phyloP scores from a whole-genome alignment of 2,888 invertebrate genomes.

The Neoaliturus tenellus region DNA sequence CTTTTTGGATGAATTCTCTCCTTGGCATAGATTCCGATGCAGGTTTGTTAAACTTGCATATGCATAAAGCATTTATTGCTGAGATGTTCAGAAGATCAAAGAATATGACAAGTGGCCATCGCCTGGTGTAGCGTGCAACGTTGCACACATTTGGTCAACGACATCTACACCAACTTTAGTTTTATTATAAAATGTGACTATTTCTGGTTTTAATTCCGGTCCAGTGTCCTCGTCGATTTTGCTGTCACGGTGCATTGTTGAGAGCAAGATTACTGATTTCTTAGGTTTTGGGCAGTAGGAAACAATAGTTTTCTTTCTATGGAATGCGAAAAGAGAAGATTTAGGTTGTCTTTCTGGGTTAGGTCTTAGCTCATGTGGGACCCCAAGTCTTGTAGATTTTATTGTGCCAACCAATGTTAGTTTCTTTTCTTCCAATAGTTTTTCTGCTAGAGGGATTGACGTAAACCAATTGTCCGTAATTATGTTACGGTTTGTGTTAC shows the following conservation, averaged over 20 bases:
- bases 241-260: constrained; percentile 7
- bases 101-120: no score
- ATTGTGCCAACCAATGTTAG: constrained; percentile 22
- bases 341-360: constrained; percentile 23
- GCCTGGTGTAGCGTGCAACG: constrained; percentile 57
- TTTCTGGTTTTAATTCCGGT: no score
- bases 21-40: no score
- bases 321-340: constrained; percentile 29
- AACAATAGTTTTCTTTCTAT: constrained; percentile 29
- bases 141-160: constrained; percentile 60
- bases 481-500: neutral
- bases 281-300: constrained; percentile 42
- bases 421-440: constrained; percentile 22
- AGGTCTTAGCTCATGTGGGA: neutral
- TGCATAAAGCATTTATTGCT: no score
- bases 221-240: no score
- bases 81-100: no score
- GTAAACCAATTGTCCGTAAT: constrained; percentile 38
- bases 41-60: no score
- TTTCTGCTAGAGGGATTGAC: neutral
- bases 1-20: neutral
- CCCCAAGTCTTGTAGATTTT: neutral
- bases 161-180: no score
- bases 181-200: no score
- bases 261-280: constrained; percentile 22